These are phyloP conservation scores for Barypeithes pellucidus DNA, from an alignment of 2,888 invertebrate species.

Conservation along the genomic window DNA sequence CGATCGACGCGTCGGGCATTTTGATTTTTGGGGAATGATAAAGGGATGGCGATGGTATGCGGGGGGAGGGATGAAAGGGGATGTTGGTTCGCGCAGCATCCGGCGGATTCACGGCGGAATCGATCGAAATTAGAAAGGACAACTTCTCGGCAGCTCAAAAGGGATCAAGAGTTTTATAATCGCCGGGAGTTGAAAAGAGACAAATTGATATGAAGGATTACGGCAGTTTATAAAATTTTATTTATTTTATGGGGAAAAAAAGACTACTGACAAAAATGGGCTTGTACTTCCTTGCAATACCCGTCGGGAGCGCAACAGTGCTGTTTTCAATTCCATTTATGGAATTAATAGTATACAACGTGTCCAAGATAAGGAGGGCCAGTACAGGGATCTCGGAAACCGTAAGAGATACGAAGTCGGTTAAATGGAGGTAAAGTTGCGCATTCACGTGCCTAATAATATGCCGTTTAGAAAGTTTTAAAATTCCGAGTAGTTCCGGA, in stretches of 20 bases:
- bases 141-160: slow-evolving; percentile 23
- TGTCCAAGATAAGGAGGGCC: too few species aligned
- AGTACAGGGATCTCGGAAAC: too few species aligned
- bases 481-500: too few species aligned
- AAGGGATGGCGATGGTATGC: slow-evolving; percentile 23
- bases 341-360: too few species aligned
- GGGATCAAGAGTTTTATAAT: slow-evolving; percentile 31
- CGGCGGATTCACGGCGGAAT: slow-evolving; percentile 56
- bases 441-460: too few species aligned
- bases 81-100: slow-evolving; percentile 64
- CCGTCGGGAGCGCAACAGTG: too few species aligned
- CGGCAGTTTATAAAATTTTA: neutral
- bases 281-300: too few species aligned
- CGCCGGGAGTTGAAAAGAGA: slow-evolving; percentile 20
- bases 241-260: neutral
- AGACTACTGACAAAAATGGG: neutral
- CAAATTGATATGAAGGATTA: slow-evolving; percentile 12
- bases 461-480: too few species aligned
- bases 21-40: slow-evolving; percentile 29
- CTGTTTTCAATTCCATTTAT: too few species aligned
- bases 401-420: too few species aligned
- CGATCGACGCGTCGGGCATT: slow-evolving; percentile 36
- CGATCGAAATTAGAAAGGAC: slow-evolving; percentile 50
- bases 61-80: slow-evolving; percentile 52
- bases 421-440: too few species aligned